These are phyloP conservation scores for Carassius gibelio DNA, from an alignment of 2,113 vertebrate species.

Conservation along the genomic window DNA sequence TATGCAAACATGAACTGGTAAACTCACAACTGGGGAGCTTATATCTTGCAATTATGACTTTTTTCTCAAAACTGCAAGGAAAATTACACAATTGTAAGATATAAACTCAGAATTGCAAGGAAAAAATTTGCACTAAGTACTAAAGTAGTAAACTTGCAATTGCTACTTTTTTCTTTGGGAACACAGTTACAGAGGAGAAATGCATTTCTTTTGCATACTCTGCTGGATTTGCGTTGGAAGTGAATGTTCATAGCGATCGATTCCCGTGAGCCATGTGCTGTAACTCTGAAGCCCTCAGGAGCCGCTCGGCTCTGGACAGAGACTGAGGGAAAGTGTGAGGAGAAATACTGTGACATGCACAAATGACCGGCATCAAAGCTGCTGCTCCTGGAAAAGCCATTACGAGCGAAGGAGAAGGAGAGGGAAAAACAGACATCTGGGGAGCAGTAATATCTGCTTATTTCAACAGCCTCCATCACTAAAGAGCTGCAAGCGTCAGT, in stretches of 20 bases:
- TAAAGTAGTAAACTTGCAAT: too few relatives aligned
- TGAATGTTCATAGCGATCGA: not conserved
- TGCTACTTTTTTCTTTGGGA: not conserved
- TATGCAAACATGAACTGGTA: too few relatives aligned
- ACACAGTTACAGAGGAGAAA: not conserved
- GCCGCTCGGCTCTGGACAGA: not conserved
- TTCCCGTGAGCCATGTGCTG: not conserved
- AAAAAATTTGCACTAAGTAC: not conserved
- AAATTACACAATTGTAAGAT: too few relatives aligned
- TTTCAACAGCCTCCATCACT: constrained; percentile 62
- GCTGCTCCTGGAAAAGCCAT: constrained; percentile 70
- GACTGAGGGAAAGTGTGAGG: constrained; percentile 62
- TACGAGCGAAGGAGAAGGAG: constrained; percentile 49
- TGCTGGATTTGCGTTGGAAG: not conserved
- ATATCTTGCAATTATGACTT: too few relatives aligned
- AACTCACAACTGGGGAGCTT: not conserved
- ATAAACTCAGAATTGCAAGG: not conserved
- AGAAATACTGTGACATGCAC: constrained; percentile 65
- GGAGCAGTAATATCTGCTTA: constrained; percentile 59
- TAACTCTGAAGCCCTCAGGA: constrained; percentile 4
- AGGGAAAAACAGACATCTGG: constrained; percentile 46
- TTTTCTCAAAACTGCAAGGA: too few relatives aligned
- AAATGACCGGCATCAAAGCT: constrained; percentile 71
- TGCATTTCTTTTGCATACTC: not conserved
- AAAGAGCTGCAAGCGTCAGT: constrained; percentile 3